Evolutionary conservation across 2,888 invertebrate genomes (phyloP), one percentile per base, ranked within the genome.

Genomic region (Agrochola circellaris): DNA sequence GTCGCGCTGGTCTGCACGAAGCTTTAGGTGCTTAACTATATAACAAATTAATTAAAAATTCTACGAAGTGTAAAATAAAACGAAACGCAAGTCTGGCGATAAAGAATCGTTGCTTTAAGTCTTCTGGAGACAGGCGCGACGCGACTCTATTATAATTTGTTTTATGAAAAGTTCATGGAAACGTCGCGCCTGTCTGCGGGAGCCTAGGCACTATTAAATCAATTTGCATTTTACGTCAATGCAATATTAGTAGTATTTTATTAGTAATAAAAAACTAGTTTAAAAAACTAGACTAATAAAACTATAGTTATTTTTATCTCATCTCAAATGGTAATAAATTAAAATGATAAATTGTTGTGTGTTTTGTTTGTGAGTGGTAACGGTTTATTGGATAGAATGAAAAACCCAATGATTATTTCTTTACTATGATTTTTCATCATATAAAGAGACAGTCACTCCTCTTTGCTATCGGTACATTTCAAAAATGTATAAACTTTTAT

Each of bases 201-300:
- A 23, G 8, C 20, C 23, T 15, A 15, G 26, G 38, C 54, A 71
- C 20, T 26, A 48, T 58, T 60, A 71, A 70, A 60, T 61, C 4
- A 69, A 42, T 73, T 73, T 48, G 17, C 26, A 72, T 79, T 65
- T 65, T 66, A 51, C 13, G 51, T 62, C 34, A 77, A 34, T 42
- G 9, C 30, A 30, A 64, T 58, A 62, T 30, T 17, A 23, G 5
- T 17, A 8, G 34, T 20, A 56, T 60, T 34, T 34, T 30, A 45
- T 23, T 26, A 26, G 17, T 34, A 64, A 34, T 23, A 54, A 48
- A 26, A 60, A 51, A 23, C 30, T 76, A 23, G 30, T 67, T 60
- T 15, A 51, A n/a, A 30, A 51, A 67, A 60, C 38, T 20, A 38
- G 64, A 13, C 7, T 51, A 8, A 15, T n/a, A 64, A n/a, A 23